Conservation (phyloP, 2,888 invertebrate genomes). For the Diadegma fenestrale region DNA sequence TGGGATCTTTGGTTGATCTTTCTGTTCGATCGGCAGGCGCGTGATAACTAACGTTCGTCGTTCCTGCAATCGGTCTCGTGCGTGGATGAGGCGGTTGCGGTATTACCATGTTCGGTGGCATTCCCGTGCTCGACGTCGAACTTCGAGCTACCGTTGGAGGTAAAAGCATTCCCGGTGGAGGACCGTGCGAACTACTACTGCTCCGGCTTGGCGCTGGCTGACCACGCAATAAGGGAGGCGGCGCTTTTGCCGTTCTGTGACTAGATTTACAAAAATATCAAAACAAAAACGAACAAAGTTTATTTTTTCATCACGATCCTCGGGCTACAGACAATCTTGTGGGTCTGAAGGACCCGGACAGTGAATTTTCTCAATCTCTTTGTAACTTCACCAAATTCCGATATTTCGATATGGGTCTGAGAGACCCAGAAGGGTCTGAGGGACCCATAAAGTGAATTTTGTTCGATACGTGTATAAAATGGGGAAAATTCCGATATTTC, state of each 20-base stretch:
- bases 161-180: slow-evolving; percentile 85
- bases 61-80: slow-evolving; percentile 79
- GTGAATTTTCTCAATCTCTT: too few relatives aligned
- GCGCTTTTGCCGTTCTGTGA: slow-evolving; percentile 82
- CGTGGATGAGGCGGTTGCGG: slow-evolving; percentile 85
- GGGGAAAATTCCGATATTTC: too few relatives aligned
- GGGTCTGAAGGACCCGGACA: too few relatives aligned
- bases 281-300: neutral
- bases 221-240: slow-evolving; percentile 83
- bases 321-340: neutral
- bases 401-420: too few relatives aligned
- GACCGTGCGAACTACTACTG: slow-evolving; percentile 82
- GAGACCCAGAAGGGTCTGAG: neutral
- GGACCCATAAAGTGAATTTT: neutral
- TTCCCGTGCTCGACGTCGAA: slow-evolving; percentile 84
- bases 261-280: slow-evolving; percentile 65
- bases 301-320: neutral
- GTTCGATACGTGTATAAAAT: too few relatives aligned
- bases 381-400: too few relatives aligned
- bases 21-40: slow-evolving; percentile 84
- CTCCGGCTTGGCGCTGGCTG: slow-evolving; percentile 83
- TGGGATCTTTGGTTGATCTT: slow-evolving; percentile 84
- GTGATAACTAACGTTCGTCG: slow-evolving; percentile 82
- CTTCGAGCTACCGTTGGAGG: slow-evolving; percentile 85
- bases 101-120: slow-evolving; percentile 85